Evolutionary conservation across 1,140 invertebrate species (phyloP).

Genomic region (Brachionus angularis): DNA sequence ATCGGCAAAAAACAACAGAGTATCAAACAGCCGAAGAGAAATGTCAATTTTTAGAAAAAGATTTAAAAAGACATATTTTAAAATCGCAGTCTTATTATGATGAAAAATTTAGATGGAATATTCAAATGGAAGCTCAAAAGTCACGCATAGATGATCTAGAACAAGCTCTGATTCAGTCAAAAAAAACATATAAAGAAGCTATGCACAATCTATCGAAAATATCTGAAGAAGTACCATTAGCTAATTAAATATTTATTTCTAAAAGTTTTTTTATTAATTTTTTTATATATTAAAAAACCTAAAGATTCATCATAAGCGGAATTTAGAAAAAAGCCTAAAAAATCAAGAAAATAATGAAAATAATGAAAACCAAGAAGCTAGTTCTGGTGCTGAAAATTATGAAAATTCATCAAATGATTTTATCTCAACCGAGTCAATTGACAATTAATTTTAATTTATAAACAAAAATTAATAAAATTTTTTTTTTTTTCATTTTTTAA

Average conservation of each 20-base stretch:
- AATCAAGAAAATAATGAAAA: too few relatives aligned
- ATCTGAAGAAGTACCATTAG: constrained; percentile 60
- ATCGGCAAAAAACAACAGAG: constrained; percentile 30
- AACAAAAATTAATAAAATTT: not conserved
- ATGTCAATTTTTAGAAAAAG: constrained; percentile 18
- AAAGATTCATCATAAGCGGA: constrained; percentile 18
- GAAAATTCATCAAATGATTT: constrained; percentile 57
- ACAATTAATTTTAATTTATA: not conserved
- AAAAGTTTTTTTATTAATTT: too few relatives aligned
- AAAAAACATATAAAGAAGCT: constrained; percentile 56
- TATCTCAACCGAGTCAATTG: not conserved
- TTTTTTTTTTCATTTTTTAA: too few relatives aligned
- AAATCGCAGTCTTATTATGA: constrained; percentile 43
- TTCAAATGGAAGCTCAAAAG: constrained; percentile 49
- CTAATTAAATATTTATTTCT: not conserved
- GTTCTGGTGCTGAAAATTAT: constrained; percentile 78
- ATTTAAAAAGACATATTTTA: constrained; percentile 20
- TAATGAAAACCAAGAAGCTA: too few relatives aligned
- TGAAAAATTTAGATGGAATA: constrained; percentile 38
- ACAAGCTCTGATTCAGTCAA: constrained; percentile 52
- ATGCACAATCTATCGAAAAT: constrained; percentile 59
- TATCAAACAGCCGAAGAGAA: constrained; percentile 23
- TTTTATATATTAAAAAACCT: too few relatives aligned
- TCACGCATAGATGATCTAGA: constrained; percentile 54
- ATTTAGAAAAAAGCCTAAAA: not conserved